These are phyloP conservation scores for Epinotia demarniana DNA, from an alignment of 2,888 invertebrate genomes.

Conservation along the genomic window DNA sequence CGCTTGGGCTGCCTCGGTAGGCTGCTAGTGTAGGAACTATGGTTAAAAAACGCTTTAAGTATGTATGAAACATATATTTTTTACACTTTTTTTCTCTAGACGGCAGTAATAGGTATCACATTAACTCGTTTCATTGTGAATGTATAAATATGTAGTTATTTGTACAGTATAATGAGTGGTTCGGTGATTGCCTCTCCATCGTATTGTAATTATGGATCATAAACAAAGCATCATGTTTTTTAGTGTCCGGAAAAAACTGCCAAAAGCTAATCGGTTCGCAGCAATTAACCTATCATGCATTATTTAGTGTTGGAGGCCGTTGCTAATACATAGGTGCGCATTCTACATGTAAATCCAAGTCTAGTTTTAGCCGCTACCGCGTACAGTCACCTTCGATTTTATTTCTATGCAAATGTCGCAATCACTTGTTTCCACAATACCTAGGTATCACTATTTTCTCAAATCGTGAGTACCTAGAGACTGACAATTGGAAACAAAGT, in stretches of 20 bases:
- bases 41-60: not conserved
- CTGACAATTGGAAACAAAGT: not conserved
- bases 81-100: not conserved
- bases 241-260: conserved; percentile 72
- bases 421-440: not conserved
- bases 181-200: conserved; percentile 75
- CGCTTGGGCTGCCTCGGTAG: conserved; percentile 55
- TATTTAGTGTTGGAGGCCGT: conserved; percentile 79
- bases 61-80: not conserved
- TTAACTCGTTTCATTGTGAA: conserved; percentile 68
- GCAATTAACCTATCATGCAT: conserved; percentile 82
- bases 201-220: conserved; percentile 81
- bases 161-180: conserved; percentile 81
- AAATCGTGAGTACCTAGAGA: not conserved
- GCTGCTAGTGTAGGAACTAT: not conserved
- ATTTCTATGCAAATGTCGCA: not conserved
- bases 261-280: conserved; percentile 78
- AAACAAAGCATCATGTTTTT: conserved; percentile 74
- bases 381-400: not conserved
- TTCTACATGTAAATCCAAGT: conserved; percentile 42
- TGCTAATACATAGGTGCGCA: conserved; percentile 65
- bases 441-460: not conserved
- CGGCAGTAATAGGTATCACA: conserved; percentile 63
- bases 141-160: conserved; percentile 79
- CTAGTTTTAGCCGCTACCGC: conserved; percentile 28